Conservation (phyloP, 2,797 vertebrate genomes). For the Anas georgica region DNA sequence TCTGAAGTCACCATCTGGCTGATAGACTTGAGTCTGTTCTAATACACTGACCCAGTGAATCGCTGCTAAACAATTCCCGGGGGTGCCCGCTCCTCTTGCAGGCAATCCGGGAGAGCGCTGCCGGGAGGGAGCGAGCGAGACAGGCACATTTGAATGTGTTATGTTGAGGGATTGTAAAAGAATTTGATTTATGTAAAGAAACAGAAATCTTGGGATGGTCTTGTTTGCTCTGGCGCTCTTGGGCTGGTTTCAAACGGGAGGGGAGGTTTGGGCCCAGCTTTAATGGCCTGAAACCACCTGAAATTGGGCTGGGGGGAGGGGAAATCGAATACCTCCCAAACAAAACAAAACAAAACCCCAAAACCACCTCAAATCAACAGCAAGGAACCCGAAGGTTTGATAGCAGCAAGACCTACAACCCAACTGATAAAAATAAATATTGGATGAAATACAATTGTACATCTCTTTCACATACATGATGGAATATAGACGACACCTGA, state of each 20-base stretch:
- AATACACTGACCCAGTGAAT: constrained; percentile 88
- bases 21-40: constrained; percentile 89
- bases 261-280: not conserved
- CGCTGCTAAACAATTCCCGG: constrained; percentile 88
- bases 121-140: not conserved
- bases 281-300: not conserved
- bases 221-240: not conserved
- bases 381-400: not conserved
- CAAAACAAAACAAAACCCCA: not conserved
- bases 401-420: not conserved
- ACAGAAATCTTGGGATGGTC: constrained; percentile 37
- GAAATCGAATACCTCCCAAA: not conserved
- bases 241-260: not conserved
- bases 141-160: constrained; percentile 46
- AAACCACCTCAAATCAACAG: not conserved
- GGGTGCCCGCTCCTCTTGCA: constrained; percentile 53
- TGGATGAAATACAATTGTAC: not conserved
- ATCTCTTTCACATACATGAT: not conserved
- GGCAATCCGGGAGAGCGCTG: constrained; percentile 66
- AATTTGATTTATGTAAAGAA: constrained; percentile 68
- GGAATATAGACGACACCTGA: not conserved
- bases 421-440: constrained; percentile 17
- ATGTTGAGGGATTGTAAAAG: constrained; percentile 59
- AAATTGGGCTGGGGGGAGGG: not conserved
- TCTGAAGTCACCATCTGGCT: constrained; percentile 98